Conservation (phyloP, 2,888 invertebrate genomes). For the Elaeidobius kamerunicus region DNA sequence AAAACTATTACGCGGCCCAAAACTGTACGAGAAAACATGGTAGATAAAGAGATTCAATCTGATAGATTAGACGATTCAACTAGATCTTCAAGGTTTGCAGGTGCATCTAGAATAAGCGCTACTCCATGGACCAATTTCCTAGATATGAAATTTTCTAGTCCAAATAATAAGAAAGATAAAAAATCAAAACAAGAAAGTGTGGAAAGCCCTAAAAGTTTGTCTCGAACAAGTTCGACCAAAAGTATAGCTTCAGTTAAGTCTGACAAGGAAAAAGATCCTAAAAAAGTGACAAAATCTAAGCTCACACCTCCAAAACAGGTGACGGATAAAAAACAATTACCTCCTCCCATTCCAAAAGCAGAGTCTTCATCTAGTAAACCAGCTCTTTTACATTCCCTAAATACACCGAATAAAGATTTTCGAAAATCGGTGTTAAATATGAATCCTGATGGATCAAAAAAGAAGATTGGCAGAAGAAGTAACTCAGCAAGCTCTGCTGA, state of each 20-base stretch:
- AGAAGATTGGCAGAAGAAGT: conserved; percentile 49
- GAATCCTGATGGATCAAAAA: conserved; percentile 49
- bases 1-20: conserved; percentile 63
- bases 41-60: conserved; percentile 72
- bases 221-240: conserved; percentile 51
- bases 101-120: conserved; percentile 53
- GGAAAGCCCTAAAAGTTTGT: conserved; percentile 45
- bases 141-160: conserved; percentile 51
- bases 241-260: conserved; percentile 43
- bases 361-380: conserved; percentile 43
- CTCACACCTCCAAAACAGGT: conserved; percentile 39
- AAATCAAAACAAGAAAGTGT: conserved; percentile 42
- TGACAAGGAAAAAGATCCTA: conserved; percentile 36
- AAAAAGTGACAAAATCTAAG: conserved; percentile 40
- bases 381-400: conserved; percentile 45
- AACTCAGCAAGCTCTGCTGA: conserved; percentile 52
- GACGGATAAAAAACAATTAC: conserved; percentile 41
- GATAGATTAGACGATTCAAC: conserved; percentile 69
- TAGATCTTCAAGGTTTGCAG: conserved; percentile 63
- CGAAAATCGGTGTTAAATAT: conserved; percentile 72
- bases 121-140: conserved; percentile 65
- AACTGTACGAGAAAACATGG: conserved; percentile 53
- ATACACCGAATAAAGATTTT: conserved; percentile 66
- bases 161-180: conserved; percentile 36
- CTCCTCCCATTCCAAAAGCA: conserved; percentile 53